Conservation (phyloP, 2,113 vertebrate species). For the Sinocyclocheilus rhinocerous region DNA sequence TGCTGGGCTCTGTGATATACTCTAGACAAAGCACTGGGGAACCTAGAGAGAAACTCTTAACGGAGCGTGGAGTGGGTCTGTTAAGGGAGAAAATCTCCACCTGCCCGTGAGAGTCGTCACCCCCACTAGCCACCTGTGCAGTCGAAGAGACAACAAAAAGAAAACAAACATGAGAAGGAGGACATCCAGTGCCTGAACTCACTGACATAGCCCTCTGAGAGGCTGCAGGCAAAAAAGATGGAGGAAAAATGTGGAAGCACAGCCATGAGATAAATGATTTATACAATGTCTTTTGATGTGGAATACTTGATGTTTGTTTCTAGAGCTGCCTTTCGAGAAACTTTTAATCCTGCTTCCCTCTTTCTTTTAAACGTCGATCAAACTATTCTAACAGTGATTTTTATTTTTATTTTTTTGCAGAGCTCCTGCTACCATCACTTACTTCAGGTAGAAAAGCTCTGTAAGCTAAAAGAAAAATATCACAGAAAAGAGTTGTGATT, state of each 20-base stretch:
- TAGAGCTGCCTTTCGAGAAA: slow-evolving; percentile 44
- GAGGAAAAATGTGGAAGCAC: not conserved
- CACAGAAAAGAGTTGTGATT: not conserved
- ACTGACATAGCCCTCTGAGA: slow-evolving; percentile 25
- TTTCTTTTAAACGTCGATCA: slow-evolving; percentile 47
- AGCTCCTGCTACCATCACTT: slow-evolving; percentile 6
- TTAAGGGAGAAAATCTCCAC: slow-evolving; percentile 88
- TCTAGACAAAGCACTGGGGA: slow-evolving; percentile 82
- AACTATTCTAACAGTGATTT: slow-evolving; percentile 30
- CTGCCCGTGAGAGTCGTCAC: slow-evolving; percentile 75
- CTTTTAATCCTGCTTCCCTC: slow-evolving; percentile 39
- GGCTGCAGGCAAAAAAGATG: slow-evolving; percentile 20
- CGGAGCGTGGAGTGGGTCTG: slow-evolving; percentile 76
- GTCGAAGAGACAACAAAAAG: slow-evolving; percentile 27
- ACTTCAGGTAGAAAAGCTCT: not conserved
- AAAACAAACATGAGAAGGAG: slow-evolving; percentile 15
- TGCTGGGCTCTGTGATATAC: slow-evolving; percentile 73
- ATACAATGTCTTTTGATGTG: slow-evolving; percentile 44
- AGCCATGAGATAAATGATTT: slow-evolving; percentile 45
- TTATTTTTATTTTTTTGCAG: not conserved
- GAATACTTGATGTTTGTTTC: slow-evolving; percentile 44
- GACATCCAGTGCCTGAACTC: slow-evolving; percentile 8
- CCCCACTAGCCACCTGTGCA: slow-evolving; percentile 80
- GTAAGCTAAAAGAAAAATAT: not conserved
- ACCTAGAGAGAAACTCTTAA: slow-evolving; percentile 82